These are phyloP conservation scores for Spodoptera frugiperda DNA, from an alignment of 1,140 invertebrate genomes.

Conservation along the genomic window DNA sequence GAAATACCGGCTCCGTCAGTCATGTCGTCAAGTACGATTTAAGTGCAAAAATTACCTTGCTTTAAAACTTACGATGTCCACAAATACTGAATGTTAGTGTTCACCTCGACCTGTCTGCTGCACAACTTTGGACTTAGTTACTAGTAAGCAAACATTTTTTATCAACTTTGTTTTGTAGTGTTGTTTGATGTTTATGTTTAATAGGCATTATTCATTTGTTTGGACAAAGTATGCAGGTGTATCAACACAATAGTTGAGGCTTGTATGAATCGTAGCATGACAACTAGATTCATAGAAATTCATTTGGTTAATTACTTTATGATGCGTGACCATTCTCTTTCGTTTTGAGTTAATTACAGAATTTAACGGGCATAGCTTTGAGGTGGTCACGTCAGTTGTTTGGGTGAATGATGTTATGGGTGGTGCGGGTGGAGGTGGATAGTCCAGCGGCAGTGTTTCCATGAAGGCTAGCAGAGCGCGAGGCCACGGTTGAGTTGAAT, in stretches of 20 bases:
- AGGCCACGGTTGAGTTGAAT: conserved; percentile 78
- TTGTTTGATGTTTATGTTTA: not conserved
- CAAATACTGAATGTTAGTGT: conserved; percentile 54
- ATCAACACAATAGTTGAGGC: not conserved
- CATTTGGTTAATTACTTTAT: conserved; percentile 16
- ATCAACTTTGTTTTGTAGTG: conserved; percentile 18
- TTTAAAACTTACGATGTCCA: conserved; percentile 66
- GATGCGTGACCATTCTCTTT: conserved; percentile 32
- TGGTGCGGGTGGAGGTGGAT: not conserved
- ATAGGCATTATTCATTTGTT: not conserved
- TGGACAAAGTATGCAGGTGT: conserved; percentile 11
- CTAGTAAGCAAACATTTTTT: conserved; percentile 25
- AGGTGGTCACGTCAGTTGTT: not conserved
- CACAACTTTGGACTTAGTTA: conserved; percentile 31
- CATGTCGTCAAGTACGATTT: conserved; percentile 78
- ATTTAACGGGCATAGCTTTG: conserved; percentile 8
- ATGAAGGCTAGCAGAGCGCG: conserved; percentile 59
- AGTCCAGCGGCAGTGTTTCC: conserved; percentile 54
- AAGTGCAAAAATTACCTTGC: conserved; percentile 78
- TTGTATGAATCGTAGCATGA: conserved; percentile 24
- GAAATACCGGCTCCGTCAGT: conserved; percentile 73
- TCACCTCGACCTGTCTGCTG: conserved; percentile 8
- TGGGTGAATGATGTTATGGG: conserved; percentile 11
- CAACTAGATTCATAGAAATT: not conserved
- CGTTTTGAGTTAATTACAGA: conserved; percentile 16